These are phyloP conservation scores for Deroplatys truncata DNA, from an alignment of 2,888 invertebrate genomes.

Conservation along the genomic window DNA sequence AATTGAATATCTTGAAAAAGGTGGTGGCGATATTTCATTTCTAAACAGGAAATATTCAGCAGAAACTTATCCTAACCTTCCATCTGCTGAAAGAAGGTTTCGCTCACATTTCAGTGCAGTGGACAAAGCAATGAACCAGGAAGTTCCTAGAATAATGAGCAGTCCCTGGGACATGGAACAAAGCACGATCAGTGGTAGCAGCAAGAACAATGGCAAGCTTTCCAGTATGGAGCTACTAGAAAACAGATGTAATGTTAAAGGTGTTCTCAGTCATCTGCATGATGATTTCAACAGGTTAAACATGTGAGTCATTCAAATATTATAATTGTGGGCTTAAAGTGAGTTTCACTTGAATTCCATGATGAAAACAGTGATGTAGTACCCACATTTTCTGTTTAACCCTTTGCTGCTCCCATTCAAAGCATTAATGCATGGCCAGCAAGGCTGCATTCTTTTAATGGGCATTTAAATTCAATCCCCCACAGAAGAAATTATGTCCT, in stretches of 20 bases:
- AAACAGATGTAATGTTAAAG: neutral
- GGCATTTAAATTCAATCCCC: too few species aligned
- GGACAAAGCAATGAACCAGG: neutral
- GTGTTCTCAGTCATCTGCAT: constrained; percentile 1
- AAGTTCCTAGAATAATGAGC: neutral
- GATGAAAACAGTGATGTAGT: too few species aligned
- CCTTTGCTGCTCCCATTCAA: too few species aligned
- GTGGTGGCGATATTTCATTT: neutral
- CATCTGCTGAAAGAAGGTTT: neutral
- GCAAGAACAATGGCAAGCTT: neutral
- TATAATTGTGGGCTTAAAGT: too few species aligned
- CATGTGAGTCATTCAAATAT: neutral
- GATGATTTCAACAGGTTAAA: constrained; percentile 1
- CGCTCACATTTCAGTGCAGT: neutral
- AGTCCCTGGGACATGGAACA: neutral
- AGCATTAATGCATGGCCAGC: too few species aligned
- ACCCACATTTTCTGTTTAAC: too few species aligned
- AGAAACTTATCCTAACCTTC: neutral
- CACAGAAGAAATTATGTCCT: too few species aligned
- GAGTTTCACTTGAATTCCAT: too few species aligned
- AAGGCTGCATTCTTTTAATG: too few species aligned
- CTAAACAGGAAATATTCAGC: neutral
- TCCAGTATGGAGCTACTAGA: neutral
- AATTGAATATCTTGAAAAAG: neutral
- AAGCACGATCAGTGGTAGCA: neutral